Evolutionary conservation across 2,113 vertebrate species (phyloP).

Genomic region (Cheirogaleus medius): DNA sequence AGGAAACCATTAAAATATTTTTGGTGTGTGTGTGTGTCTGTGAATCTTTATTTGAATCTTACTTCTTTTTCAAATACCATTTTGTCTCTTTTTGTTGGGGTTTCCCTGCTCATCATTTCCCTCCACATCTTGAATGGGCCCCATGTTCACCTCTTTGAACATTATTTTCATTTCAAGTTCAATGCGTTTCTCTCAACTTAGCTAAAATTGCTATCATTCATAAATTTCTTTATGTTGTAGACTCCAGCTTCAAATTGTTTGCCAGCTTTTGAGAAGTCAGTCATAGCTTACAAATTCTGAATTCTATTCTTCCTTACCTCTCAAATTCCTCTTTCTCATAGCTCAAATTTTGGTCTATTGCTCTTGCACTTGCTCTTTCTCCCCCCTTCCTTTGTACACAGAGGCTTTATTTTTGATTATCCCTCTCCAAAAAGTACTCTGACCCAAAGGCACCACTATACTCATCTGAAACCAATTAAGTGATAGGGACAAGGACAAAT

Average conservation of each 20-base stretch:
- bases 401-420: background rate
- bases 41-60: background rate
- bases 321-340: background rate
- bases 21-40: background rate
- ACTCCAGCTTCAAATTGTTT: background rate
- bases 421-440: background rate
- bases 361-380: background rate
- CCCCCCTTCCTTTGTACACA: background rate
- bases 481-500: background rate
- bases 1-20: constrained; percentile 19
- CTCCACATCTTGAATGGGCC: background rate
- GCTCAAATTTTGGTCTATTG: background rate
- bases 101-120: background rate
- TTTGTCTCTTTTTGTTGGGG: background rate
- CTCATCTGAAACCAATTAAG: background rate
- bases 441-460: background rate
- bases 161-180: constrained; percentile 15
- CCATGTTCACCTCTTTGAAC: background rate
- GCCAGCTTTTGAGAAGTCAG: background rate
- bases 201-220: background rate
- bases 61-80: background rate
- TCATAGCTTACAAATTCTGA: background rate
- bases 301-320: background rate
- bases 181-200: background rate
- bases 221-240: background rate